Conservation (phyloP, 2,113 vertebrate genomes). For the Alligator sinensis region DNA sequence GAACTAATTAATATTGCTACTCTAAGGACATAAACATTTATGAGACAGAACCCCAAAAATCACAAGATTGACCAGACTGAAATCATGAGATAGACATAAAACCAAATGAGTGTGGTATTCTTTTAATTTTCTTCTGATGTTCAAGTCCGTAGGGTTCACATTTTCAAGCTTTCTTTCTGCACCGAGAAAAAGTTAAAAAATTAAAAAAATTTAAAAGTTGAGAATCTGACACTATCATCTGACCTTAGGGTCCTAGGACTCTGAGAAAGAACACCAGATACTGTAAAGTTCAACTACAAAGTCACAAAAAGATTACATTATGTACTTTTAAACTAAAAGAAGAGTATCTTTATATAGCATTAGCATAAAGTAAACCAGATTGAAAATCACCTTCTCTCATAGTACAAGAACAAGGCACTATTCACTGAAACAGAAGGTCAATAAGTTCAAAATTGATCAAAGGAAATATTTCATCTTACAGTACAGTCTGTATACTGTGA, state of each 20-base stretch:
- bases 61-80: background rate
- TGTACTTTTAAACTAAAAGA: background rate
- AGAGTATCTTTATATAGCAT: background rate
- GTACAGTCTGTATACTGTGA: background rate
- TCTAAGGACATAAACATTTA: background rate
- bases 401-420: background rate
- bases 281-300: background rate
- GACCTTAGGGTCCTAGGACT: background rate
- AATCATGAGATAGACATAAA: background rate
- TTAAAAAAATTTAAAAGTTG: background rate
- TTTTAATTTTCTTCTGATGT: background rate
- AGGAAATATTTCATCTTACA: background rate
- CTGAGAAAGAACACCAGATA: background rate
- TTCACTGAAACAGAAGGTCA: background rate
- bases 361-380: background rate
- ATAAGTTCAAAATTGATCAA: background rate
- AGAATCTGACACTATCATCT: background rate
- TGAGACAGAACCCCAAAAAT: background rate
- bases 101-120: background rate
- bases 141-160: background rate
- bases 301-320: background rate
- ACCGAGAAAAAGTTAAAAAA: background rate
- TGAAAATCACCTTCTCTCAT: background rate
- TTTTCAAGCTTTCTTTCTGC: background rate
- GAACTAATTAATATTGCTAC: background rate